Base-by-base conservation (phyloP, 2,888 invertebrate genomes). In the Athalia circularis region DNA sequence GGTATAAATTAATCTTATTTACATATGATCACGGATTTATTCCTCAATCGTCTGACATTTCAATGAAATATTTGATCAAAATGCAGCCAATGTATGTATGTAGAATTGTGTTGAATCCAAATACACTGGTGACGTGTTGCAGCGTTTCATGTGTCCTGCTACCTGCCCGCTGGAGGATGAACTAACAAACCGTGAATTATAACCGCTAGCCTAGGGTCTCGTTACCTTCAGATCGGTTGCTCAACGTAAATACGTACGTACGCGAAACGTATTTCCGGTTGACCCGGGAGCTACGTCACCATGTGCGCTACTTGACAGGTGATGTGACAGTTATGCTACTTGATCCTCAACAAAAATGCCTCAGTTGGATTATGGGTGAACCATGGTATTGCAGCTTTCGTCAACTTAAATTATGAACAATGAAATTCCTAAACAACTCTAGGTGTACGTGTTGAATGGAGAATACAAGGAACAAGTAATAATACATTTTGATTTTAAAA, bases 61-160 rank as follows among this genome's bases (percentile, higher is more conserved):
- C 62, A 7, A 50, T 52, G 50, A n/a, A 7, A 75, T n/a, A 75
- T 75, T 64, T 75, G 29, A 50, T 15, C 13, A 54, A 48, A 59
- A 72, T 72, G 50, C 5, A 68, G 54, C 52, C 48, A 13, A 29
- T 29, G 15, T 62, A 3, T 15, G 13, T n/a, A 11, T 62, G 15
- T 15, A 62, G 13, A n/a, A 62, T 62, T 13, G 59, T 59, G 15
- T 57, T 43, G 52, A 50, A 64, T 50, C 62, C 62, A 62, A 75
- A 75, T 54, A 75, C 62, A 50, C 75, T 75, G 75, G 64, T 75
- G 75, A 75, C 75, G 75, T 75, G 75, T 75, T 62, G 75, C 75
- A 13, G 62, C 52, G 47, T 11, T 9, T 50, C 15, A 48, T 6
- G 13, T 11, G 50, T 50, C 48, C 50, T 62, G 62, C 75, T 50